Evolutionary conservation across 2,888 invertebrate species (phyloP), one percentile per base, ranked within the genome.

Genomic region (Ormyrus nitidulus): DNA sequence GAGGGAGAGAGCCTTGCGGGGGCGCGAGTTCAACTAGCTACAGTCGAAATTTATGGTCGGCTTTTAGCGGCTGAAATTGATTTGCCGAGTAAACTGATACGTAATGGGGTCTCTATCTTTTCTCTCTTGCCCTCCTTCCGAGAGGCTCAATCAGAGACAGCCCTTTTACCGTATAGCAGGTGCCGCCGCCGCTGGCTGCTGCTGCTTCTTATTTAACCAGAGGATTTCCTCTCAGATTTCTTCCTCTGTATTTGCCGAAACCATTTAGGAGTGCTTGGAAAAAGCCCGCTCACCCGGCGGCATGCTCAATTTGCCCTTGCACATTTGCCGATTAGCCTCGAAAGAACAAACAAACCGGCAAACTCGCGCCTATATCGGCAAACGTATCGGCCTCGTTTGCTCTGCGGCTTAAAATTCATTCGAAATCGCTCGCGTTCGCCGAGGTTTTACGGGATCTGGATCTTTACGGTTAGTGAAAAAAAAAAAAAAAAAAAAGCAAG

Each of bases 11-110:
- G 81, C 4, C 34, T 34, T 34, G 34, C 79, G 77, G 77, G 83
- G 53, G 53, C 6, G 51, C 66, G 72, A 78, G 80, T 85, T 84
- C 81, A 84, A 84, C 83, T 83, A 78, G 77, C 77, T 78, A 79
- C 64, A 65, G 83, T 84, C 70, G 82, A 83, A 87, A 87, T 87
- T 87, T 87, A 87, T 86, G 85, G 85, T 84, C 84, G 86, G 86
- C 85, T 87, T 85, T 87, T 87, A 85, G 86, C 85, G 82, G 84
- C 78, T 85, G 85, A 86, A 86, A 87, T 87, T 87, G 87, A 87
- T 87, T 87, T 85, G 85, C 84, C 85, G 83, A 86, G 87, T 87
- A 87, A 87, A 87, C 87, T 85, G 86, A 86, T 86, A 86, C 85
- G 84, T 86, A 86, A 87, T 86, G 83, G 85, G 85, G 82, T 86